Evolutionary conservation across 1,140 invertebrate genomes (phyloP), one percentile per base, ranked within the genome.

Genomic region (Ceratoteleas bidentatus): DNA sequence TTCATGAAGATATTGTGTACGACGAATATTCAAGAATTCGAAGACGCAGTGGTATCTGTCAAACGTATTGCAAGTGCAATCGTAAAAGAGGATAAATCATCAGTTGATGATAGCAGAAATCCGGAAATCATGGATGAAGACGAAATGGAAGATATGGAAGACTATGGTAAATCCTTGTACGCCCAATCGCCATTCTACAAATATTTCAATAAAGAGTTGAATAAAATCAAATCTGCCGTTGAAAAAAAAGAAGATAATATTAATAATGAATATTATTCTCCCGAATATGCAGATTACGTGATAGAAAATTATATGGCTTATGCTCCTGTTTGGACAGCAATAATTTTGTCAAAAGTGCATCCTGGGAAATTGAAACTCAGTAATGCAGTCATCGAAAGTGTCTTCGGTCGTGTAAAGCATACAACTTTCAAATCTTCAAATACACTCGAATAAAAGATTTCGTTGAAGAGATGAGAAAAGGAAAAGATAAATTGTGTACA

Each of bases 311-410:
- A 45, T n/a, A 45, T 45, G 43, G 10, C 43, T 13, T 45, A n/a
- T n/a, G 6, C 10, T n/a, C 11, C 43, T 6, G 5, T 24, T 8
- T 10, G 9, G 9, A 57, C 53, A 5, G 65, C 40, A 36, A 58
- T 69, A 1, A 49, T 69, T 49, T 24, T 69, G 9, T 43, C 8
- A 2, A 0, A 4, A 7, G 32, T 16, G n/a, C 53, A 69, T 13
- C 43, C 40, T 11, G 54, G 54, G 36, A 49, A 36, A 50, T 4
- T 9, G 0, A 58, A 8, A 15, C n/a, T 40, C 8, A 58, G 66
- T 9, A 69, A 69, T 15, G 66, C 66, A 10, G 34, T 56, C 7
- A 54, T 69, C 13, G 54, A 69, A 60, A 34, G 45, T 0, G 50
- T 14, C 32, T 69, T 69, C 10, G 36, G 58, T n/a, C 47, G 34